phyloP scores from a whole-genome alignment of 2,888 invertebrate genomes.

The Boloria euphrosyne region DNA sequence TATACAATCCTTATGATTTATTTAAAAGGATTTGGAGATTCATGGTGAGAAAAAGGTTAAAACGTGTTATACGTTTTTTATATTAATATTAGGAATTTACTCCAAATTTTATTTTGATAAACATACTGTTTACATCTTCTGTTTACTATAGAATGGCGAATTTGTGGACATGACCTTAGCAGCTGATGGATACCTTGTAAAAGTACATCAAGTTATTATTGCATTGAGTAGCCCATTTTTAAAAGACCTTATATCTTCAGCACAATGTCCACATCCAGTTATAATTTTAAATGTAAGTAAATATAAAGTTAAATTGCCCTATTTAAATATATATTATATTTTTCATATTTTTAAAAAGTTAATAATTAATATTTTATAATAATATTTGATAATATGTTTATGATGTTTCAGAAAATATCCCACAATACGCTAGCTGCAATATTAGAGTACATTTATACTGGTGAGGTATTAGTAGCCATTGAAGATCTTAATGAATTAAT shows the following conservation, averaged over 20 bases:
- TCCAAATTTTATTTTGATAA: background rate
- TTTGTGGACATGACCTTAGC: slow-evolving; percentile 78
- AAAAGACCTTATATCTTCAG: slow-evolving; percentile 67
- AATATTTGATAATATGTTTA: slow-evolving; percentile 1
- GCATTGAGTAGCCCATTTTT: slow-evolving; percentile 75
- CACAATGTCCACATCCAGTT: slow-evolving; percentile 69
- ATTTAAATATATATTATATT: background rate
- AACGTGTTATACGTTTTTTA: too few relatives aligned
- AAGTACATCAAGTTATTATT: slow-evolving; percentile 72
- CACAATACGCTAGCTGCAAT: slow-evolving; percentile 61
- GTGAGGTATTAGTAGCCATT: slow-evolving; percentile 63
- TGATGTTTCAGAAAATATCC: slow-evolving; percentile 68
- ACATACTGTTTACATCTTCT: slow-evolving; percentile 1
- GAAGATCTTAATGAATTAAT: slow-evolving; percentile 61
- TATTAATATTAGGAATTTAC: too few relatives aligned
- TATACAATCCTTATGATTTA: too few relatives aligned
- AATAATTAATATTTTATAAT: too few relatives aligned
- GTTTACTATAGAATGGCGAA: slow-evolving; percentile 62
- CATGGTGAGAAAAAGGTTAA: too few relatives aligned
- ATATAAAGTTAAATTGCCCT: background rate
- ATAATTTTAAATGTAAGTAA: slow-evolving; percentile 72
- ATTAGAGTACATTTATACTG: slow-evolving; percentile 74
- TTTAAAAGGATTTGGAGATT: too few relatives aligned
- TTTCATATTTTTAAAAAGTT: background rate
- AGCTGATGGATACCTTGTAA: slow-evolving; percentile 73